Conservation (phyloP, 1,140 invertebrate genomes). For the Trachymyrmex cornetzi region DNA sequence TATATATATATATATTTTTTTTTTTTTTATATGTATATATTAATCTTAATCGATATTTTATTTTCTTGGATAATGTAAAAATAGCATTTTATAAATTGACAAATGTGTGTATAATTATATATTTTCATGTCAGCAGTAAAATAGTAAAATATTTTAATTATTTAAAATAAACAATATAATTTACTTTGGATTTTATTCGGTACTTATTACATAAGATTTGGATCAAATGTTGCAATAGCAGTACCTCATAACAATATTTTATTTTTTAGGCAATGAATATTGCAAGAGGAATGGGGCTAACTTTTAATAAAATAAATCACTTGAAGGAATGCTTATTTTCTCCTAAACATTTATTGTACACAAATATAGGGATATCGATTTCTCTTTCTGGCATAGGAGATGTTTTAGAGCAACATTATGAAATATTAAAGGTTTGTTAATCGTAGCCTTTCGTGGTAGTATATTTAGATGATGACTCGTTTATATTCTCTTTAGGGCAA, state of each 20-base stretch:
- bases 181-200: not conserved
- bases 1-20: too few species aligned
- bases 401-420: slow-evolving; percentile 94
- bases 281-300: not conserved
- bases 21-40: too few species aligned
- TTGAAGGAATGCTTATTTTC: slow-evolving; percentile 87
- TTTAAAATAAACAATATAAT: not conserved
- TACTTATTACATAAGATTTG: not conserved
- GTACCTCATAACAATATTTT: not conserved
- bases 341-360: slow-evolving; percentile 92
- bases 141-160: not conserved
- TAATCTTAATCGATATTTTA: not conserved
- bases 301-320: slow-evolving; percentile 56
- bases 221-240: not conserved
- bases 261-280: slow-evolving; percentile 63
- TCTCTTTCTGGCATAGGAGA: slow-evolving; percentile 93
- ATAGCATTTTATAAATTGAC: too few species aligned
- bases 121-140: not conserved
- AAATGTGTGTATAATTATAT: not conserved
- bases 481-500: slow-evolving; percentile 80
- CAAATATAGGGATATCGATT: slow-evolving; percentile 94
- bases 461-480: not conserved
- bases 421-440: slow-evolving; percentile 88
- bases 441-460: not conserved
- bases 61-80: too few species aligned